Base-by-base conservation (phyloP, 1,140 invertebrate genomes). In the Rhynchophorus ferrugineus region DNA sequence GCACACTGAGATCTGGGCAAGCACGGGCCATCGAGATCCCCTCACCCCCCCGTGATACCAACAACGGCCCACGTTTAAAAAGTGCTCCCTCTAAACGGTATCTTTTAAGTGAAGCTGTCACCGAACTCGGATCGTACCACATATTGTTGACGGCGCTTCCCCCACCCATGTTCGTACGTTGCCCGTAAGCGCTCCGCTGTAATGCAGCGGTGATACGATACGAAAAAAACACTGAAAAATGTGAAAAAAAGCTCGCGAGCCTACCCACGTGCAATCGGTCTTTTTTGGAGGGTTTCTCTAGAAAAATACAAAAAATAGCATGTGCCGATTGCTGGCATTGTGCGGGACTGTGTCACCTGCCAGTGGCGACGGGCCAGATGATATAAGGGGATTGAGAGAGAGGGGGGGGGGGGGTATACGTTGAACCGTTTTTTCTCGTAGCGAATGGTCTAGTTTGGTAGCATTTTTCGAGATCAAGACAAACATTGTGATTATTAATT, bases 231-330 rank as follows among this genome's bases (percentile, higher is more conserved):
- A 29, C 24, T 5, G 5, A 29, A 29, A 29, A 29, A 29, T 6
- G 24, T 29, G 24, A 11, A 29, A 29, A n/a, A 29, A 29, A 29
- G 24, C 24, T 5, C 24, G n/a, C 24, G 24, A 44, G 43, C 49
- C 39, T 22, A 24, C 49, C 49, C 49, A 33, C 17, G 16, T 39
- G 20, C 39, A 51, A 51, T 51, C 48, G n/a, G n/a, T n/a, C n/a
- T 43, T 51, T 44, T 51, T 51, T 51, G 33, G 49, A 44, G 49
- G 49, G 49, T 51, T 51, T 51, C 37, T 9, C 37, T 14, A 9
- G 33, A 51, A 51, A n/a, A n/a, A n/a, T n/a, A n/a, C n/a, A n/a
- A n/a, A 51, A 51, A 50, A 42, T 48, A 51, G 49, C 49, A 51
- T 51, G 49, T 51, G 49, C 49, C 49, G 39, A 41, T 43, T 29